A percentile compares a stretch with the other conserved stretches of the same genome.
Evolutionary conservation across 2,888 invertebrate genomes (phyloP).

Genomic region (Lamellibrachia satsuma): DNA sequence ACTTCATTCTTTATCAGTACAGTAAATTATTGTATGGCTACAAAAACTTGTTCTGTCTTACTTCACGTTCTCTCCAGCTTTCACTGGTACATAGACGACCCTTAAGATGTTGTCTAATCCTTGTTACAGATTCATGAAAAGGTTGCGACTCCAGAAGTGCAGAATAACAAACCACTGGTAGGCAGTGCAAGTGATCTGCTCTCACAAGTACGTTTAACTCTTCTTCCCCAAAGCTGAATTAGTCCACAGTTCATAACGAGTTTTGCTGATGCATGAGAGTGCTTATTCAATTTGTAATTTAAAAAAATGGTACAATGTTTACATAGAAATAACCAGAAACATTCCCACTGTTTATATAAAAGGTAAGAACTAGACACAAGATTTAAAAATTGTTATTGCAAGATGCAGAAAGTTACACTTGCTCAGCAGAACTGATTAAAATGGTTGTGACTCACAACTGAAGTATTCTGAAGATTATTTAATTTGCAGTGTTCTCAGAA

Average conservation of each 20-base stretch:
- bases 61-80: not conserved
- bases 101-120: not conserved
- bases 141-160: constrained; percentile 34
- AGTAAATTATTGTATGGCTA: not conserved
- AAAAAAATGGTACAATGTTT: no score
- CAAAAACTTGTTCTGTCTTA: not conserved
- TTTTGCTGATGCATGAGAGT: not conserved
- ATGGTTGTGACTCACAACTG: no score
- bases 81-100: not conserved
- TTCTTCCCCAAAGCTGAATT: not conserved
- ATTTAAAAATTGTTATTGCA: no score
- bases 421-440: no score
- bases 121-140: constrained; percentile 35
- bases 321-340: no score
- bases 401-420: no score
- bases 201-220: constrained; percentile 31
- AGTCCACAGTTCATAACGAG: constrained; percentile 20
- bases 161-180: constrained; percentile 27
- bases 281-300: no score
- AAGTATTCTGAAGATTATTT: no score
- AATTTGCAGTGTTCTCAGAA: no score
- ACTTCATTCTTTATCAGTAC: not conserved
- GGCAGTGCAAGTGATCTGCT: constrained; percentile 21
- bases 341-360: no score
- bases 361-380: no score